Evolutionary conservation across 2,797 vertebrate species (phyloP).

Genomic region (Lepidocolaptes lacrymiger): DNA sequence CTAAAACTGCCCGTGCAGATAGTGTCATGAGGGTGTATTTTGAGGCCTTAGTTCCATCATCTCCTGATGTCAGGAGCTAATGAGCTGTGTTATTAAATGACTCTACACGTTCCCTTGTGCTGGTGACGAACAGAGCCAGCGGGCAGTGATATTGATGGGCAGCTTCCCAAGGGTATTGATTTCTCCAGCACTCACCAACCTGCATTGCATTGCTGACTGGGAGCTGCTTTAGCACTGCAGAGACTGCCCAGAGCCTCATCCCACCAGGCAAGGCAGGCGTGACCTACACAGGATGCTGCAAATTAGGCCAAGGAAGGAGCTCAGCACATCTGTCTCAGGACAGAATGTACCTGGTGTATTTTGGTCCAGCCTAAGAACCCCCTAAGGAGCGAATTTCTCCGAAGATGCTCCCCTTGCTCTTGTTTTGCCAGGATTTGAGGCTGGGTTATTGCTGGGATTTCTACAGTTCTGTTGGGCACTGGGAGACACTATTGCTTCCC

Average conservation of each 20-base stretch:
- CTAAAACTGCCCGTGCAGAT: neutral
- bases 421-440: neutral
- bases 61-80: constrained; percentile 34
- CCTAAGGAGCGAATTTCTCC: neutral
- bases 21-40: neutral
- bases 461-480: neutral
- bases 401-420: neutral
- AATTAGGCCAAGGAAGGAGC: neutral
- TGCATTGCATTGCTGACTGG: neutral
- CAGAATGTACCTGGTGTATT: neutral
- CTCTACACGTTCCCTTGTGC: neutral
- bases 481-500: neutral
- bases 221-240: neutral
- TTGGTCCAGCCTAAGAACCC: neutral
- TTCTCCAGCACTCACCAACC: neutral
- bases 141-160: neutral
- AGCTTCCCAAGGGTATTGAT: neutral
- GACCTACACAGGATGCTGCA: neutral
- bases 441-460: neutral
- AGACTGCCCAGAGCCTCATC: neutral
- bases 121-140: neutral
- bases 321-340: neutral
- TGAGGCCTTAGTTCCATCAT: neutral
- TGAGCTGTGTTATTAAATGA: constrained; percentile 23
- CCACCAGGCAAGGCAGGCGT: neutral